Percentiles rank a stretch among this genome's conserved stretches.
Conservation (phyloP, 2,797 vertebrate genomes). For the Jordanella pulchra region DNA sequence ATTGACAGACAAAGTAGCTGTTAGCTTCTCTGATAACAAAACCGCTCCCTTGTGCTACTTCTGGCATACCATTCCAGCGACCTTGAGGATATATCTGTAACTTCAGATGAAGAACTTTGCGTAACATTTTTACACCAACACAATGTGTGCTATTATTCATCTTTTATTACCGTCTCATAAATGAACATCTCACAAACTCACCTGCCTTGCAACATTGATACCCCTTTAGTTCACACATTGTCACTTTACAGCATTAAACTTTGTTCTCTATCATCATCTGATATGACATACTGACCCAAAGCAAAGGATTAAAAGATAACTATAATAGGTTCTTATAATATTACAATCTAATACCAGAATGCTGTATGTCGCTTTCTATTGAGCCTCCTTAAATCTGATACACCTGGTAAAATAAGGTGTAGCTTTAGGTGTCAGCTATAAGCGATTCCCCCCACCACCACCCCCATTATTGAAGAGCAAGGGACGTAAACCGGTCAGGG, state of each 20-base stretch:
- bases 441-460: too few relatives aligned
- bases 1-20: slow-evolving; percentile 40
- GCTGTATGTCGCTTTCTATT: too few relatives aligned
- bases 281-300: neutral
- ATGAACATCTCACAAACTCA: neutral
- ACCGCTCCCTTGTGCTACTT: slow-evolving; percentile 2
- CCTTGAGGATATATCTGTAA: neutral
- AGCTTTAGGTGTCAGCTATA: too few relatives aligned
- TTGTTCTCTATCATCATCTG: neutral
- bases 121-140: neutral
- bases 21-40: slow-evolving; percentile 31
- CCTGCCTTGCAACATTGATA: neutral
- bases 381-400: too few relatives aligned
- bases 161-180: neutral
- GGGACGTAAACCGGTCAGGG: too few relatives aligned
- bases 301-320: neutral
- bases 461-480: too few relatives aligned
- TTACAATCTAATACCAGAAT: too few relatives aligned
- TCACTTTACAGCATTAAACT: too few relatives aligned
- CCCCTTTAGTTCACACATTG: neutral
- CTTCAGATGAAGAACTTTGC: slow-evolving; percentile 2
- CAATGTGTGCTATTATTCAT: neutral
- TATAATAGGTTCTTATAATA: neutral
- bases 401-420: too few relatives aligned
- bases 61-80: slow-evolving; percentile 7